phyloP scores from a whole-genome alignment of 2,888 invertebrate genomes.

The Brachynemurus nebulosus region DNA sequence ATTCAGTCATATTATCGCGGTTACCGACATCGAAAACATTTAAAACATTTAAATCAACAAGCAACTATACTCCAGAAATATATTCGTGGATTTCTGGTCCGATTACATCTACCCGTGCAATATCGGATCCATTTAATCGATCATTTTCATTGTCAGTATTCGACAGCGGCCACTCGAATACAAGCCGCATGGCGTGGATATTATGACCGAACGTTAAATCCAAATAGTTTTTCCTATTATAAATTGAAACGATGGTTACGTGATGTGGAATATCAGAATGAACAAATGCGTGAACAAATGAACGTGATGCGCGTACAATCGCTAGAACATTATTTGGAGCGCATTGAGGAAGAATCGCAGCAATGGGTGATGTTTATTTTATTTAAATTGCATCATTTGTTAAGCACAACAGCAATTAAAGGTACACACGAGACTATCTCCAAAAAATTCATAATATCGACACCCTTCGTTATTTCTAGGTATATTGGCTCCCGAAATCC shows the following conservation, averaged over 20 bases:
- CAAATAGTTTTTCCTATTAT: background rate
- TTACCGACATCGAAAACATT: conserved; percentile 1
- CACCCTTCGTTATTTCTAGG: no score
- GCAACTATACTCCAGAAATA: background rate
- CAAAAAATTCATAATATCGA: no score
- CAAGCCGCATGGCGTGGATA: conserved; percentile 9
- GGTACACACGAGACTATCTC: conserved; percentile 21
- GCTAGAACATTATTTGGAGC: conserved; percentile 10
- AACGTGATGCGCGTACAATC: background rate
- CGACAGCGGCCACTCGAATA: conserved; percentile 2
- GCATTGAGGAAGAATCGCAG: conserved; percentile 20
- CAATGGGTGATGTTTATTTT: conserved; percentile 25
- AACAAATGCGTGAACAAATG: background rate
- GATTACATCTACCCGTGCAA: background rate
- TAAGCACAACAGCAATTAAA: conserved; percentile 22
- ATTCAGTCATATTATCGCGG: conserved; percentile 6
- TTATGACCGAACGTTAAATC: background rate
- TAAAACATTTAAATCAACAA: background rate
- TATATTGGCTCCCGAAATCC: no score
- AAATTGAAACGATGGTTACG: conserved; percentile 1
- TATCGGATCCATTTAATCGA: background rate
- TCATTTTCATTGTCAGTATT: background rate
- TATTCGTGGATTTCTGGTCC: conserved; percentile 6
- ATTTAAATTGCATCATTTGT: conserved; percentile 29
- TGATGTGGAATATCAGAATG: background rate